phyloP scores from a whole-genome alignment of 2,797 vertebrate species.

The Micromesistius poutassou region DNA sequence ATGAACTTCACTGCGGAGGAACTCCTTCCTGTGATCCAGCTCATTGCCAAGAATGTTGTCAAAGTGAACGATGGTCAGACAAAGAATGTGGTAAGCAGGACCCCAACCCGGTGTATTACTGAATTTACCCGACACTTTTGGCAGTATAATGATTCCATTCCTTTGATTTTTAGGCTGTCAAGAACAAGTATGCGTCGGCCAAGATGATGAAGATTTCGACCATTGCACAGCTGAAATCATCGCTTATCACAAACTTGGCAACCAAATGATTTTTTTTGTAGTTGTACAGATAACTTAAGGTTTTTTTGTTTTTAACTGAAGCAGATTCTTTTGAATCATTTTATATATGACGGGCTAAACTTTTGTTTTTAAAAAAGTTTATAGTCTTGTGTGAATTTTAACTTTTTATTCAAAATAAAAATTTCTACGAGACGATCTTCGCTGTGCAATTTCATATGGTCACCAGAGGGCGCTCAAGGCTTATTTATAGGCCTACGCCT shows the following conservation, averaged over 20 bases:
- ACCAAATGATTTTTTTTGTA: constrained; percentile 39
- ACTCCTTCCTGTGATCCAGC: constrained; percentile 77
- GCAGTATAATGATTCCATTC: not conserved
- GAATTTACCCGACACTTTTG: not conserved
- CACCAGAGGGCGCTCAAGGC: not conserved
- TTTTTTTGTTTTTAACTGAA: not conserved
- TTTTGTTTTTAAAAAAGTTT: not conserved
- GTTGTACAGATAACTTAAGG: too few relatives aligned
- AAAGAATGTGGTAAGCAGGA: constrained; percentile 74
- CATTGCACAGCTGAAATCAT: constrained; percentile 72
- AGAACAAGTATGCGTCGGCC: constrained; percentile 78
- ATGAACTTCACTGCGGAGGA: constrained; percentile 72
- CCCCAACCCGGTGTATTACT: not conserved
- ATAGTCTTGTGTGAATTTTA: not conserved
- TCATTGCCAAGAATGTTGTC: constrained; percentile 85
- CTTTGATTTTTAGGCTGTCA: constrained; percentile 69
- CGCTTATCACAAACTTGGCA: constrained; percentile 70
- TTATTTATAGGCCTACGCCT: not conserved
- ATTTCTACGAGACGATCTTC: not conserved
- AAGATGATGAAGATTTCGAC: constrained; percentile 74
- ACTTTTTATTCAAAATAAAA: not conserved
- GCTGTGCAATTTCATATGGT: not conserved
- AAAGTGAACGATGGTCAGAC: constrained; percentile 71
- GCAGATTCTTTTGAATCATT: not conserved
- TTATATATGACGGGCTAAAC: not conserved